phyloP scores from a whole-genome alignment of 2,888 invertebrate species.

The Trissolcus brochymenae region DNA sequence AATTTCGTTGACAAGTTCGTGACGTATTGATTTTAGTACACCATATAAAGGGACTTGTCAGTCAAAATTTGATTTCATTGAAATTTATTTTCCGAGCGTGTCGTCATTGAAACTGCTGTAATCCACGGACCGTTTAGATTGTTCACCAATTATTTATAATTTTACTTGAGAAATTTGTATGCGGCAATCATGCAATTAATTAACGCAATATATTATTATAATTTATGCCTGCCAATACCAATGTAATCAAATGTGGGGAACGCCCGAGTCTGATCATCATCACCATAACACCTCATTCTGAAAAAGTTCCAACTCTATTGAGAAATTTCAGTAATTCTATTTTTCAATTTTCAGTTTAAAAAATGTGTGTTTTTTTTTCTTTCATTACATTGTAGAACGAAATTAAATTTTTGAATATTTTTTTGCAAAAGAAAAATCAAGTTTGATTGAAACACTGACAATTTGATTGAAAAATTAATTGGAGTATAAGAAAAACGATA shows the following conservation, averaged over 20 bases:
- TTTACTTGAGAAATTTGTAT: slow-evolving; percentile 20
- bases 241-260: slow-evolving; percentile 6
- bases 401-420: too few relatives aligned
- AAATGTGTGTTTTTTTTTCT: neutral
- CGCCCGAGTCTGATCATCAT: slow-evolving; percentile 20
- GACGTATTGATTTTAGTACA: slow-evolving; percentile 3
- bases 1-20: neutral
- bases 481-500: too few relatives aligned
- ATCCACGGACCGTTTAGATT: neutral
- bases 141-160: slow-evolving; percentile 23
- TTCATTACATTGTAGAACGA: neutral
- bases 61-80: neutral
- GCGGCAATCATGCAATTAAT: slow-evolving; percentile 33
- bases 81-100: neutral
- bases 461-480: too few relatives aligned
- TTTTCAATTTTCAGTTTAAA: neutral
- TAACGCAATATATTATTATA: slow-evolving; percentile 29
- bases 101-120: neutral
- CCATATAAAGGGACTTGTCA: slow-evolving; percentile 1
- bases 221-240: slow-evolving; percentile 44
- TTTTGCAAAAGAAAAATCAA: too few relatives aligned
- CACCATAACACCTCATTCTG: slow-evolving; percentile 6
- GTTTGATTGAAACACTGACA: too few relatives aligned
- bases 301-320: too few relatives aligned
- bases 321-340: neutral